Percentiles rank a stretch among this genome's conserved stretches.
Evolutionary conservation across 2,888 invertebrate species (phyloP).

Genomic region (Ichneumon xanthorius): DNA sequence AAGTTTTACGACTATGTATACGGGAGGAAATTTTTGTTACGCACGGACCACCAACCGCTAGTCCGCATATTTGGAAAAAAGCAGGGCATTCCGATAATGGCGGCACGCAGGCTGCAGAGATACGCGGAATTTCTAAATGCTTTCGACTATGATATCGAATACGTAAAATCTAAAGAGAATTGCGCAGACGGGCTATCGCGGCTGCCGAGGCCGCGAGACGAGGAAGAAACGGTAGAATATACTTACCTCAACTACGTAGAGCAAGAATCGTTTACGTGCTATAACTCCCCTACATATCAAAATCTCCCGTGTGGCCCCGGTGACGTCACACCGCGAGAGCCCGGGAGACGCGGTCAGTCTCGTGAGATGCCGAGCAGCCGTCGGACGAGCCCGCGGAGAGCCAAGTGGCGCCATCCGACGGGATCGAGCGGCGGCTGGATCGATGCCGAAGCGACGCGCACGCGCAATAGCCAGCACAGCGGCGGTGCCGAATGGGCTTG

Average conservation of each 20-base stretch:
- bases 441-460: too few species aligned
- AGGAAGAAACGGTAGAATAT: slow-evolving; percentile 9
- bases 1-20: slow-evolving; percentile 48
- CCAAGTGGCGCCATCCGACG: too few species aligned
- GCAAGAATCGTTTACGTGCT: slow-evolving; percentile 5
- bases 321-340: too few species aligned
- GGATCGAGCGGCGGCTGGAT: too few species aligned
- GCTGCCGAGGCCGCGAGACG: slow-evolving; percentile 36
- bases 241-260: slow-evolving; percentile 22
- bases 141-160: slow-evolving; percentile 44
- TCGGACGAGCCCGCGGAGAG: too few species aligned
- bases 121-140: slow-evolving; percentile 47
- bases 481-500: too few species aligned
- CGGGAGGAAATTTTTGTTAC: slow-evolving; percentile 38
- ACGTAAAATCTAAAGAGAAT: slow-evolving; percentile 38
- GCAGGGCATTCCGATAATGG: slow-evolving; percentile 50
- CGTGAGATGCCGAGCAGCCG: too few species aligned
- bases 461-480: too few species aligned
- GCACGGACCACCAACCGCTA: slow-evolving; percentile 53
- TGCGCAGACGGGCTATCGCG: slow-evolving; percentile 53
- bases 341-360: too few species aligned
- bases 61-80: slow-evolving; percentile 45
- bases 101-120: slow-evolving; percentile 48
- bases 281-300: too few species aligned
- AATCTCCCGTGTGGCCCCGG: too few species aligned